phyloP scores from a whole-genome alignment of 2,888 invertebrate species.

The Polyommatus icarus region DNA sequence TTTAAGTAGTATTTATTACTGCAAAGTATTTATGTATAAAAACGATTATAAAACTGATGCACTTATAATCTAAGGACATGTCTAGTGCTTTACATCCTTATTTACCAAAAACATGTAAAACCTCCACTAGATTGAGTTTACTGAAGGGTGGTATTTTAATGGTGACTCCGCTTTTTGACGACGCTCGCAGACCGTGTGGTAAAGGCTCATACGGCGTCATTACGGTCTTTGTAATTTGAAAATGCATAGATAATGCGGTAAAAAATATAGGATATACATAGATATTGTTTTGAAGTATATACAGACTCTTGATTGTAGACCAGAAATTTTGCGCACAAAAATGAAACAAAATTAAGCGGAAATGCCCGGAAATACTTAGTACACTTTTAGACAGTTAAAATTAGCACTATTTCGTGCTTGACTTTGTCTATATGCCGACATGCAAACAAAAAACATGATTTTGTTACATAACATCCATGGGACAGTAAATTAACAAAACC shows the following conservation, averaged over 20 bases:
- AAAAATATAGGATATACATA: neutral
- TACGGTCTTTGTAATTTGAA: neutral
- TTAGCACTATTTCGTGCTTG: too few species aligned
- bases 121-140: neutral
- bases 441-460: neutral
- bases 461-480: neutral
- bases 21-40: too few species aligned
- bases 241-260: neutral
- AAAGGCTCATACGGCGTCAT: neutral
- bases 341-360: too few species aligned
- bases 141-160: neutral
- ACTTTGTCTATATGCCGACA: too few species aligned
- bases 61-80: neutral
- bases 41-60: neutral
- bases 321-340: too few species aligned
- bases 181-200: neutral
- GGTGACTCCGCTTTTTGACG: constrained; percentile 1
- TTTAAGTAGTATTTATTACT: too few species aligned
- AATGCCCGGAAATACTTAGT: too few species aligned
- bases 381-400: too few species aligned
- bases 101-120: neutral
- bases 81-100: neutral
- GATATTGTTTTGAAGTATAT: too few species aligned
- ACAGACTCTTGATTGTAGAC: too few species aligned
- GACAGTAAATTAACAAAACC: neutral